Evolutionary conservation across 2,797 vertebrate genomes (phyloP).

Genomic region (Orientallactaga sibirica): DNA sequence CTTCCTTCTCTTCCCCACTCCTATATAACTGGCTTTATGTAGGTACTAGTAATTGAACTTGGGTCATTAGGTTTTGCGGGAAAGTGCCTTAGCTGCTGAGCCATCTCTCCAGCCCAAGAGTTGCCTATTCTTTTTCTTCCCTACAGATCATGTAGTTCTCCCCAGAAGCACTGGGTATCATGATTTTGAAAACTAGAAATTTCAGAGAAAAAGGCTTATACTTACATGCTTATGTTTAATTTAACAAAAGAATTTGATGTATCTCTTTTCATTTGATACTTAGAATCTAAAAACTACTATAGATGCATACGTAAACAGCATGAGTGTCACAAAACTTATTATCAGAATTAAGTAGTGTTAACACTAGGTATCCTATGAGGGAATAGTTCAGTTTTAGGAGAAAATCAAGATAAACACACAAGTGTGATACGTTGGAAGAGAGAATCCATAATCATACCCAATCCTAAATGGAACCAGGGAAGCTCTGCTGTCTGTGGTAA

Average conservation of each 20-base stretch:
- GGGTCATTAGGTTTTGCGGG: too few species aligned
- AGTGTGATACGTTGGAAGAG: not conserved
- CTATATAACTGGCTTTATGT: not conserved
- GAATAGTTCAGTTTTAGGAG: not conserved
- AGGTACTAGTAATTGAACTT: too few species aligned
- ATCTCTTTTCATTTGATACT: slow-evolving; percentile 10
- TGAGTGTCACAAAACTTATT: not conserved
- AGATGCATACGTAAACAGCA: not conserved
- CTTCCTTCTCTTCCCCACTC: not conserved
- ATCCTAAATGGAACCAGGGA: not conserved
- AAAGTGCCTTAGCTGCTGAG: too few species aligned
- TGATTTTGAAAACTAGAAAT: slow-evolving; percentile 47
- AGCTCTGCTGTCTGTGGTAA: not conserved
- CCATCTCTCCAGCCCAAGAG: too few species aligned
- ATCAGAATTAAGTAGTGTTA: slow-evolving; percentile 23
- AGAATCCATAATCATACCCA: slow-evolving; percentile 4
- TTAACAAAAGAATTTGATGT: slow-evolving; percentile 2
- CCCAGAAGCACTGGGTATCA: not conserved
- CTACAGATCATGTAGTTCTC: not conserved
- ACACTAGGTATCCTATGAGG: not conserved
- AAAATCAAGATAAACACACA: not conserved
- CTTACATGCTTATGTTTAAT: slow-evolving; percentile 5
- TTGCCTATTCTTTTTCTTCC: not conserved
- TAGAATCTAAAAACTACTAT: not conserved
- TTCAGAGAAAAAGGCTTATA: not conserved